phyloP scores from a whole-genome alignment of 2,797 vertebrate genomes.

The Esox lucius region DNA sequence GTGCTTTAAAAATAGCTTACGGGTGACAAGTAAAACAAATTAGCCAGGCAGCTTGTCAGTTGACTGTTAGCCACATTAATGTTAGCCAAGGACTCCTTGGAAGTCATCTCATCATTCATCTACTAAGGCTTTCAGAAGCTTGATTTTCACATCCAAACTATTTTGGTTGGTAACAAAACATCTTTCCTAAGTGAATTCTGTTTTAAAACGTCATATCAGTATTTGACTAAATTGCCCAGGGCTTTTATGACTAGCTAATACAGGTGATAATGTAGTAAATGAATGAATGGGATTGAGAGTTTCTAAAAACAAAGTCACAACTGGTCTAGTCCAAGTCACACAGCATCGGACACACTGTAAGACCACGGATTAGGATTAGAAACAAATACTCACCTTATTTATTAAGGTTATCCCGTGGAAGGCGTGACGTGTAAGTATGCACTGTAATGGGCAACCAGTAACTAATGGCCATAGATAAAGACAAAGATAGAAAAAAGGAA shows the following conservation, averaged over 20 bases:
- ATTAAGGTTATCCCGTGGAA: not conserved
- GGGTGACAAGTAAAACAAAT: too few relatives aligned
- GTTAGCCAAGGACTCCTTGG: too few relatives aligned
- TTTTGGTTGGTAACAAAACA: too few relatives aligned
- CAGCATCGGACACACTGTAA: not conserved
- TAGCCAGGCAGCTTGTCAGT: too few relatives aligned
- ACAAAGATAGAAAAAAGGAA: not conserved
- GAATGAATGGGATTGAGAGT: not conserved
- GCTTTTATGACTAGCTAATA: not conserved
- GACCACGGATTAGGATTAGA: not conserved
- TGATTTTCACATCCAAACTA: too few relatives aligned
- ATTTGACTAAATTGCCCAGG: too few relatives aligned
- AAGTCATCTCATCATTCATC: too few relatives aligned
- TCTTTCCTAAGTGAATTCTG: too few relatives aligned
- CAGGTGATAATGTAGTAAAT: not conserved
- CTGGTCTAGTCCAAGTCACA: not conserved
- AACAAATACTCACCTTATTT: not conserved
- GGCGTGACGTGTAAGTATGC: not conserved
- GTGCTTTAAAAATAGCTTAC: too few relatives aligned
- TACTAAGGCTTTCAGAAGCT: too few relatives aligned
- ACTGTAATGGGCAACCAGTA: not conserved
- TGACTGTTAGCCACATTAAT: too few relatives aligned
- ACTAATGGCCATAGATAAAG: not conserved
- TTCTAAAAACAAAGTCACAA: not conserved
- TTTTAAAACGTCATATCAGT: too few relatives aligned